Evolutionary conservation across 2,113 vertebrate species (phyloP), one percentile per base, ranked within the genome.

Genomic region (Phainopepla nitens): DNA sequence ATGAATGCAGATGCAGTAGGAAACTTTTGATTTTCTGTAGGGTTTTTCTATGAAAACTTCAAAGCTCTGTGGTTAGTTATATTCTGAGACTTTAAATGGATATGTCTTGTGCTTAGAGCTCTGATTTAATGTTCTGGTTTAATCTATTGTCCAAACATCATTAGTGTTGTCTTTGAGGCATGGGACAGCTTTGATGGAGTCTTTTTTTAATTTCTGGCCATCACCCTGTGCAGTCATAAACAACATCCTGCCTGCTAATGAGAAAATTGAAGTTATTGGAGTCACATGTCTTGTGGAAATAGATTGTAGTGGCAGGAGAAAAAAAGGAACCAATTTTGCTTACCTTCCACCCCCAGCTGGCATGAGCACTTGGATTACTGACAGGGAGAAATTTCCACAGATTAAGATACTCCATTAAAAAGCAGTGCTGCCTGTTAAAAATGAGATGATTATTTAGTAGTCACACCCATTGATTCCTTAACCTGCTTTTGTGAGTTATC

Each of bases 1-100:
- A 68, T 91, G 86, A 91, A 94, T 71, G 57, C 93, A 95, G 94
- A 97, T 97, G 89, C 89, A 83, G 82, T 93, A 93, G 83, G 94
- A 95, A 96, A 96, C 86, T 94, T 93, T 31, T 94, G 88, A 96
- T 96, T 95, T 91, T 93, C 96, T 81, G 31, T 92, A 79, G 53
- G 69, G 47, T 71, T 95, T 94, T 96, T 92, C 92, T 90, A 65
- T 87, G 76, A 50, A 76, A 75, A 83, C 89, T 95, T 96, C 96
- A 96, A 96, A 97, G 96, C 64, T 81, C 72, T 92, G 72, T 79
- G 92, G 88, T 93, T 93, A 83, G 83, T 93, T 78, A 44, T 79
- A 64, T 73, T 92, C 76, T n/a, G 50, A 68, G 64, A 72, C 56
- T 89, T 89, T 83, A 96, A 96, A 71, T 83, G 82, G 75, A 17